Conservation (phyloP, 64 coral and sea anemone species). For the Porites lutea region DNA sequence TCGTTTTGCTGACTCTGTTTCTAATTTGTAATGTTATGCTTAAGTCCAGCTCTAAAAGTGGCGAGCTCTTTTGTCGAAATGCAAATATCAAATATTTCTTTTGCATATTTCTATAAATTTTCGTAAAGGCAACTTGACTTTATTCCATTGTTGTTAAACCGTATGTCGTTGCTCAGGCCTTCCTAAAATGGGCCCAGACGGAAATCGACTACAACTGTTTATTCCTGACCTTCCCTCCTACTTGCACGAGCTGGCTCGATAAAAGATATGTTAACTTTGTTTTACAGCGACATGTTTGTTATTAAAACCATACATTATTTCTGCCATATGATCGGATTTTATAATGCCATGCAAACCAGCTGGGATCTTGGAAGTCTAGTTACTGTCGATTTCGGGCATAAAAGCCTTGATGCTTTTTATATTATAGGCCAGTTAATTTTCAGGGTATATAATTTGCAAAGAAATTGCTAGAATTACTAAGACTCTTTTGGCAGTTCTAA, state of each 20-base stretch:
- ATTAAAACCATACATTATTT: slow-evolving; percentile 19
- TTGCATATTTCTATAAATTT: not conserved
- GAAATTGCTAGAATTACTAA: no score
- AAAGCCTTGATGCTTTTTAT: no score
- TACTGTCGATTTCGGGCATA: no score
- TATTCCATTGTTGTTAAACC: not conserved
- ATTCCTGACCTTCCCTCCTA: not conserved
- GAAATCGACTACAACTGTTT: not conserved
- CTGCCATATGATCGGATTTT: not conserved
- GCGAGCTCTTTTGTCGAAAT: no score
- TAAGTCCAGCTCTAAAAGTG: no score
- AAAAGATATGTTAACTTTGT: not conserved
- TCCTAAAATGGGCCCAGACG: not conserved
- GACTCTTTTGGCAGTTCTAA: no score
- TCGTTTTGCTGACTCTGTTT: no score
- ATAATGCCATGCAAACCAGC: not conserved
- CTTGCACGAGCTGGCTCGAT: not conserved
- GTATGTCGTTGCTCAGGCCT: not conserved
- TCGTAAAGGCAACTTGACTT: not conserved
- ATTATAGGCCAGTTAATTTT: no score
- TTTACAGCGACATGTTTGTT: not conserved
- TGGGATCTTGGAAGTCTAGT: no score
- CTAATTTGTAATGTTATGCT: no score
- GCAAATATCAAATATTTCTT: no score
- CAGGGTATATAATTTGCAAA: no score